Evolutionary conservation across 2,113 vertebrate species (phyloP).

Genomic region (Canis aureus): DNA sequence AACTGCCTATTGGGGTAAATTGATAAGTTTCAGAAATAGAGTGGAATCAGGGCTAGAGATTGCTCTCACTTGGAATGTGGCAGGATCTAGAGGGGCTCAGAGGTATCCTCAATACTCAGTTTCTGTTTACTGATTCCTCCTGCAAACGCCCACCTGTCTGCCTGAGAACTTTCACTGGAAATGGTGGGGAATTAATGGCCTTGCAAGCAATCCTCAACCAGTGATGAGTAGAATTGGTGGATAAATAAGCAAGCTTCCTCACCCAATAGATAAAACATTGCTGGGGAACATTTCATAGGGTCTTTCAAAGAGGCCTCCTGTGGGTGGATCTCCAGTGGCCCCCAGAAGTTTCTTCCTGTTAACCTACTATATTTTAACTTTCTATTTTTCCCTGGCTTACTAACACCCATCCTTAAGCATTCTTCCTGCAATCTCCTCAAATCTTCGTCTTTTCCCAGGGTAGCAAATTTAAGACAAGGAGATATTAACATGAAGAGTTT

Average conservation of each 20-base stretch:
- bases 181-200: neutral
- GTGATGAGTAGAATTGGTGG: neutral
- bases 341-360: neutral
- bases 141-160: neutral
- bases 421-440: neutral
- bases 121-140: neutral
- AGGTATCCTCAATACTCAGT: neutral
- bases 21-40: neutral
- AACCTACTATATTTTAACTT: neutral
- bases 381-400: neutral
- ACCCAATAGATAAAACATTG: neutral
- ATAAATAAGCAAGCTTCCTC: neutral
- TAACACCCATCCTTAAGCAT: neutral
- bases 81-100: accelerated
- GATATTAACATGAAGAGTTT: neutral
- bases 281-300: neutral
- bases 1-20: neutral
- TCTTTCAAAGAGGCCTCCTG: neutral
- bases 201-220: neutral
- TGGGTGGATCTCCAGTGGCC: neutral
- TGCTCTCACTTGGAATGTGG: accelerated
- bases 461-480: neutral
- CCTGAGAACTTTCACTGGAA: neutral
- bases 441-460: neutral
- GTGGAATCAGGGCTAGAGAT: accelerated